Evolutionary conservation across 2,797 vertebrate genomes (phyloP).

Genomic region (Bryconaethiops microstoma): DNA sequence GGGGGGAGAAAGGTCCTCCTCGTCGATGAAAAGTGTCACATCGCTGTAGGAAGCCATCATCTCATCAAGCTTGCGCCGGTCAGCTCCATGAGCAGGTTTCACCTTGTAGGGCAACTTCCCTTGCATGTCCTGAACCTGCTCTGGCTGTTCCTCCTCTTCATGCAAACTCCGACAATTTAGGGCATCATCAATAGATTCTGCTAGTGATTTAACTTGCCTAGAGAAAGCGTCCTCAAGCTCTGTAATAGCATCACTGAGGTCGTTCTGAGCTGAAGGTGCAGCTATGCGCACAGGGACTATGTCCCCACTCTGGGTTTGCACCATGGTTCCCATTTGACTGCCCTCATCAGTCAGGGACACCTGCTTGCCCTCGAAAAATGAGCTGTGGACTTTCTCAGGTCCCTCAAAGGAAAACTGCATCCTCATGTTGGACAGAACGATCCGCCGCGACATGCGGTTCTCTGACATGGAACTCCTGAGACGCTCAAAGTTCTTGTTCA

Average conservation of each 20-base stretch:
- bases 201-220: conserved; percentile 94
- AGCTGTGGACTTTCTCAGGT: conserved; percentile 93
- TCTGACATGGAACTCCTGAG: conserved; percentile 90
- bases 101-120: conserved; percentile 75
- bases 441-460: conserved; percentile 89
- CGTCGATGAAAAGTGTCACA: conserved; percentile 94
- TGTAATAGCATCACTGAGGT: conserved; percentile 91
- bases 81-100: conserved; percentile 75
- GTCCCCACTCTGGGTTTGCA: conserved; percentile 82
- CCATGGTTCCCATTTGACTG: conserved; percentile 79
- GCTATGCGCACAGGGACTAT: conserved; percentile 80
- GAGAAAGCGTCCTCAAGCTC: conserved; percentile 97
- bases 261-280: conserved; percentile 79
- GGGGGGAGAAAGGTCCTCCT: conserved; percentile 91
- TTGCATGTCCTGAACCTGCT: conserved; percentile 77
- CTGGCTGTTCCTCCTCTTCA: conserved; percentile 81
- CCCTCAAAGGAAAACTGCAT: conserved; percentile 99
- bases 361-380: conserved; percentile 93
- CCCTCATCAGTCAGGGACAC: conserved; percentile 89
- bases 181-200: conserved; percentile 95
- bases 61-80: conserved; percentile 85
- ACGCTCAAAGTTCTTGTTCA: conserved; percentile 92
- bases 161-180: conserved; percentile 94
- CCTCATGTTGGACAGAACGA: conserved; percentile 94
- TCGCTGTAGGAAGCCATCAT: conserved; percentile 93